A percentile compares a stretch with the other conserved stretches of the same genome.
Evolutionary conservation across 2,797 vertebrate species (phyloP).

Genomic region (Enteromius fasciolatus): DNA sequence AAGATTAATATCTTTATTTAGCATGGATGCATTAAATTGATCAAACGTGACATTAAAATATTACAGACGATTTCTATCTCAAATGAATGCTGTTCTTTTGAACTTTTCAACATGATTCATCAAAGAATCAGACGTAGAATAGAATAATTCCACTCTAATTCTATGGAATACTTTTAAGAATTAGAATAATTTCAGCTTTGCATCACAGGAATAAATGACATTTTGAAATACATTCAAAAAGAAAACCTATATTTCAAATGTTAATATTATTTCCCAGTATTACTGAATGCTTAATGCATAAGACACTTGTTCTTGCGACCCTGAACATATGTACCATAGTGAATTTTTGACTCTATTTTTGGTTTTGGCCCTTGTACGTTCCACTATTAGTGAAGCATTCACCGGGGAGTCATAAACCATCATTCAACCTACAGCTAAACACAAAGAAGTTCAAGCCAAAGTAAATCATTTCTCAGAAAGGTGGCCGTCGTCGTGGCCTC

Average conservation of each 20-base stretch:
- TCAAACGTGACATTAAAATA: neutral
- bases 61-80: neutral
- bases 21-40: neutral
- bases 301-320: too few relatives aligned
- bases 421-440: neutral
- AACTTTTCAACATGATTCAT: neutral
- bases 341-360: neutral
- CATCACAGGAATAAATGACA: neutral
- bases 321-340: neutral
- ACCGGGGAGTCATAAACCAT: constrained; percentile 17
- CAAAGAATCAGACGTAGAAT: neutral
- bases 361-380: neutral
- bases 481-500: neutral
- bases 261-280: neutral
- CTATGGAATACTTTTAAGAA: too few relatives aligned
- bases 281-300: neutral
- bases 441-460: constrained; percentile 6
- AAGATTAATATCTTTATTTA: neutral
- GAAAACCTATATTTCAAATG: neutral
- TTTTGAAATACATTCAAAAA: neutral
- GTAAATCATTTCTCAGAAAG: constrained; percentile 30
- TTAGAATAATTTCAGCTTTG: neutral
- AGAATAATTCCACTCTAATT: too few relatives aligned
- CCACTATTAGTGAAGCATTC: constrained; percentile 12
- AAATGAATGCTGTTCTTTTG: neutral